Percentiles rank a stretch among this genome's conserved stretches.
Evolutionary conservation across 2,888 invertebrate genomes (phyloP).

Genomic region (Marronus borbonicus): DNA sequence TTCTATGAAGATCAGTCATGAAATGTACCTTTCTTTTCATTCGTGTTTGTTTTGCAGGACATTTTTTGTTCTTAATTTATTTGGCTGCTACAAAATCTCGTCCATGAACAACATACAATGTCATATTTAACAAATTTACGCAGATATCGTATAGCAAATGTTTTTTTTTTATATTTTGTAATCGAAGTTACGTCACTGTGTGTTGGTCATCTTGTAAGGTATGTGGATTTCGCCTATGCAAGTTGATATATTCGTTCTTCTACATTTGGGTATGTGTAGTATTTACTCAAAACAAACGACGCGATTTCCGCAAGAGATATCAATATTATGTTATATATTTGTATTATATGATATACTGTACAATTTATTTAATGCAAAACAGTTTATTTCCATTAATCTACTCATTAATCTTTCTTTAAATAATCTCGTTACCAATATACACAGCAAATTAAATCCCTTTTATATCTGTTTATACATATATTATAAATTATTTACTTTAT

Average conservation of each 20-base stretch:
- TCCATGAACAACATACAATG: constrained; percentile 34
- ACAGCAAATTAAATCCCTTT: constrained; percentile 19
- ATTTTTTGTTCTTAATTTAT: too few species aligned
- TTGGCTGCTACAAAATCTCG: not conserved
- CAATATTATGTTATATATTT: not conserved
- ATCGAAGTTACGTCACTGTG: not conserved
- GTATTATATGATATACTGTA: constrained; percentile 26
- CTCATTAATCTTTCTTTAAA: not conserved
- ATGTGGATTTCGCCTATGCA: not conserved
- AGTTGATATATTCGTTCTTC: too few species aligned
- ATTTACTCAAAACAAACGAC: not conserved
- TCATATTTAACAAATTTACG: constrained; percentile 3
- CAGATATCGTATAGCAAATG: constrained; percentile 19
- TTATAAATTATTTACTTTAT: constrained; percentile 8
- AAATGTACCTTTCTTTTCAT: too few species aligned
- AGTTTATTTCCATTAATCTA: not conserved
- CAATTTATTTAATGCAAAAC: constrained; percentile 6
- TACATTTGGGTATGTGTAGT: not conserved
- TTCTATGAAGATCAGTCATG: too few species aligned
- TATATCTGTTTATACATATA: constrained; percentile 3
- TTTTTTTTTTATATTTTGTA: not conserved
- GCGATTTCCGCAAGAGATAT: not conserved
- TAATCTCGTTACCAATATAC: constrained; percentile 10
- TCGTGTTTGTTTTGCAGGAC: too few species aligned
- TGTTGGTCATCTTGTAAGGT: not conserved